Conservation (phyloP, 1,140 invertebrate genomes). For the Argopecten irradians region DNA sequence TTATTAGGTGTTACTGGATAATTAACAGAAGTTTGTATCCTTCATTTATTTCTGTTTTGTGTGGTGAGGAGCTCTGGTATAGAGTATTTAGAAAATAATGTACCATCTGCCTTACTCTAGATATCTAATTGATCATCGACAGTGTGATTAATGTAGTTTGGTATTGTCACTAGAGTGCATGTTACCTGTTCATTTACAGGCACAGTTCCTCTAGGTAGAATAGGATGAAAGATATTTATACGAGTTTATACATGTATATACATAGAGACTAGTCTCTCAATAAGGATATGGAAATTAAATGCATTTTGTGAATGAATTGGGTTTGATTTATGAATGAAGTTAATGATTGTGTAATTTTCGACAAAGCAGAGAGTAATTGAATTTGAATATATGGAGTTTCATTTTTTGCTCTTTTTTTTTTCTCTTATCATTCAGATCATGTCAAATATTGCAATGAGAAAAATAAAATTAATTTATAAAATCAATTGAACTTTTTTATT, state of each 20-base stretch:
- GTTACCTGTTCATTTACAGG: not conserved
- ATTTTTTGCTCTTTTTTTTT: not conserved
- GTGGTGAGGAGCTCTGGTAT: not conserved
- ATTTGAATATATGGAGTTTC: not conserved
- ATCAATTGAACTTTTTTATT: no score
- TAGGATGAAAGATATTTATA: not conserved
- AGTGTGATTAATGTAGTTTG: not conserved
- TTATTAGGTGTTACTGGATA: not conserved
- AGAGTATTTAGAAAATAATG: not conserved
- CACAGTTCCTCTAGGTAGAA: not conserved
- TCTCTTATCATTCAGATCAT: not conserved
- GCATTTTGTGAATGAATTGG: not conserved
- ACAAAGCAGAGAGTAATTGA: not conserved
- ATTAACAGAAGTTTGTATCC: no score
- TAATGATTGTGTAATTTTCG: not conserved
- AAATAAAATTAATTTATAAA: not conserved
- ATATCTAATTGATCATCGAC: not conserved
- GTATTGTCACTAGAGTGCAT: not conserved
- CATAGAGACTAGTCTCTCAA: not conserved
- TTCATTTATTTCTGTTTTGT: not conserved
- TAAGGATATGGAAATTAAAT: not conserved
- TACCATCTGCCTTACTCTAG: not conserved
- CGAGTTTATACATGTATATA: not conserved
- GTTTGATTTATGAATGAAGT: not conserved
- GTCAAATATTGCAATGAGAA: not conserved